A percentile compares a stretch with the other conserved stretches of the same genome.
Conservation (phyloP, 2,113 vertebrate genomes). For the Chamaetylas fuelleborni region DNA sequence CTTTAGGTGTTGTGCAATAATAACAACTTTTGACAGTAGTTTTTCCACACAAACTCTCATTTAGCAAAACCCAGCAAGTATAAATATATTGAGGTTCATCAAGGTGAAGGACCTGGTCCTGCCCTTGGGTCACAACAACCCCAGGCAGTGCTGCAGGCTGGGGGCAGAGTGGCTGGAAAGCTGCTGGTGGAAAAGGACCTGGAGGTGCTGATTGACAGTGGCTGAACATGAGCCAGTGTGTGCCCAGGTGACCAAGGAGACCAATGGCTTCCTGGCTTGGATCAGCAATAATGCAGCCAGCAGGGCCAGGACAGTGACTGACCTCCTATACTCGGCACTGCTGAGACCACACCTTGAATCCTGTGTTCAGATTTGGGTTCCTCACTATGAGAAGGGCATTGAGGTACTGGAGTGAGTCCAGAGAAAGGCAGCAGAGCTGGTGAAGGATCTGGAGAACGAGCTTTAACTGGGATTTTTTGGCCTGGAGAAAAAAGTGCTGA, state of each 20-base stretch:
- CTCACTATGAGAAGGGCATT: not conserved
- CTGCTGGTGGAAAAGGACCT: accelerated
- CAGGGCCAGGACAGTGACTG: accelerated
- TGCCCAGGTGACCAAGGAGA: not conserved
- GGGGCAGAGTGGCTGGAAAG: not conserved
- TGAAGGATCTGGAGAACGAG: not conserved
- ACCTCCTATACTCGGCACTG: not conserved
- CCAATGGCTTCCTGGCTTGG: not conserved
- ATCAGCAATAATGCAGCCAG: not conserved
- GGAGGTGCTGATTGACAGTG: accelerated
- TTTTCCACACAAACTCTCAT: not conserved
- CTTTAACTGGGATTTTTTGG: not conserved
- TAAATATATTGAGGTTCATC: not conserved
- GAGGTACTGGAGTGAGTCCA: not conserved
- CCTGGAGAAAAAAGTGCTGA: not conserved
- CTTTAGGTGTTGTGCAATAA: not conserved
- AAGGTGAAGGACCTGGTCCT: not conserved
- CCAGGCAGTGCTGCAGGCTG: not conserved
- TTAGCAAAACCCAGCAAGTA: not conserved
- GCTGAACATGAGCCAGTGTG: not conserved
- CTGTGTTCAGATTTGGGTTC: not conserved
- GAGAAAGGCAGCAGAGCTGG: not conserved
- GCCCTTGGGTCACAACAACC: not conserved
- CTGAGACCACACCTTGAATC: not conserved
- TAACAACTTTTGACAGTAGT: not conserved